Evolutionary conservation across 2,113 vertebrate genomes (phyloP).

Genomic region (Telmatochromis sp.): DNA sequence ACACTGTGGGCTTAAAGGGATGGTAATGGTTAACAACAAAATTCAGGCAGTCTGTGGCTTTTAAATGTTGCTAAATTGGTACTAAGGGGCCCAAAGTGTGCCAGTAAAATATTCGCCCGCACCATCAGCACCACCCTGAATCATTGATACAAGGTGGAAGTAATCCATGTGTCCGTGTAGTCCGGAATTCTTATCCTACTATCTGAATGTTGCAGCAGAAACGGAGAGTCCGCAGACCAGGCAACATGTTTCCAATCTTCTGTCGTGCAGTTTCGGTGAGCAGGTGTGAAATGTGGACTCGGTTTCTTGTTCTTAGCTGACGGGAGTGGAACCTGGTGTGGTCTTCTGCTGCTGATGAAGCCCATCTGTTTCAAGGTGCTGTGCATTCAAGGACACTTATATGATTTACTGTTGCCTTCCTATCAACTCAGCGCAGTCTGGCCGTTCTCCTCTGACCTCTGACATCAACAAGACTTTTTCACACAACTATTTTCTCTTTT

Average conservation of each 20-base stretch:
- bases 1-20: not conserved
- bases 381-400: not conserved
- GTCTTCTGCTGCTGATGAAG: not conserved
- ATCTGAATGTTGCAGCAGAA: not conserved
- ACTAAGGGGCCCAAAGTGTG: not conserved
- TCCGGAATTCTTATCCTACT: not conserved
- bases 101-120: not conserved
- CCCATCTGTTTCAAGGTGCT: not conserved
- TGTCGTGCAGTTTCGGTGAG: not conserved
- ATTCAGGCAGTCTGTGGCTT: not conserved
- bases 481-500: not conserved
- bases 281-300: not conserved
- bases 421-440: not conserved
- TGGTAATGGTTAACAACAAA: not conserved
- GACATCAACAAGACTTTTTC: not conserved
- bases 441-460: not conserved
- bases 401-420: not conserved
- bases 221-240: not conserved
- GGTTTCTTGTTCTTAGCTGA: not conserved
- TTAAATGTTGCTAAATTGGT: not conserved
- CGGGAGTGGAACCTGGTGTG: not conserved
- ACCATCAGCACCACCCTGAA: not conserved
- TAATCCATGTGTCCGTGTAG: accelerated
- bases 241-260: not conserved
- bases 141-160: accelerated